Evolutionary conservation across 1,140 invertebrate species (phyloP), one percentile per base, ranked within the genome.

Genomic region (Tachypleus tridentatus): DNA sequence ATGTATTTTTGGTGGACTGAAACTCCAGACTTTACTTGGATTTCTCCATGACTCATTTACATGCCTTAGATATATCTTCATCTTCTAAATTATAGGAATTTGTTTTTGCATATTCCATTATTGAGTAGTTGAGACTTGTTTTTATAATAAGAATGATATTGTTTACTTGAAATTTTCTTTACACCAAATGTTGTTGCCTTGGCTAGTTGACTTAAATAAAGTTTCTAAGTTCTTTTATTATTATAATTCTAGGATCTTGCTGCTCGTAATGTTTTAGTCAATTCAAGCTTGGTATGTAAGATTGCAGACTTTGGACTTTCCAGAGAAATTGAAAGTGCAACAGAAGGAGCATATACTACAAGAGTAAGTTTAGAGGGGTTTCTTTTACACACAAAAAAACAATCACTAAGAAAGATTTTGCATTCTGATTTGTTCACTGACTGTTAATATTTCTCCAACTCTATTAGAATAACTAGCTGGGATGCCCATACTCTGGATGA

Each of bases 301-400:
- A 98, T 99, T 74, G 95, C 97, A 50, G 97, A 99, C 78, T 99
- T 99, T 80, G 97, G 97, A 49, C 80, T 99, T 58, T 96, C 92
- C 63, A 83, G 97, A 64, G 95, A 98, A 80, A 96, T 98, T 69
- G 53, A 54, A 76, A 92, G 91, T 71, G 91, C 93, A 53, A 94
- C 91, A 7, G 96, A 98, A 79, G 94, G 94, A 72, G 96, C 96
- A 53, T 99, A 99, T 75, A 99, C 97, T 10, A 99, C 96, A 51
- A 86, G 93, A 77, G 89, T 91, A 80, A 81, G 80, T 53, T 10
- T 3, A 10, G 11, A 7, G n/a, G 53, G 7, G 1, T 54, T 54
- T 54, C 7, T 54, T 1, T 54, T 54, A 7, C 29, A 29, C 29
- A 29, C 29, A 29, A 29, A 29, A 29, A 29, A 29, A 29, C n/a